Base-by-base conservation (phyloP, 1,140 invertebrate genomes). In the Meloidogyne floridensis region DNA sequence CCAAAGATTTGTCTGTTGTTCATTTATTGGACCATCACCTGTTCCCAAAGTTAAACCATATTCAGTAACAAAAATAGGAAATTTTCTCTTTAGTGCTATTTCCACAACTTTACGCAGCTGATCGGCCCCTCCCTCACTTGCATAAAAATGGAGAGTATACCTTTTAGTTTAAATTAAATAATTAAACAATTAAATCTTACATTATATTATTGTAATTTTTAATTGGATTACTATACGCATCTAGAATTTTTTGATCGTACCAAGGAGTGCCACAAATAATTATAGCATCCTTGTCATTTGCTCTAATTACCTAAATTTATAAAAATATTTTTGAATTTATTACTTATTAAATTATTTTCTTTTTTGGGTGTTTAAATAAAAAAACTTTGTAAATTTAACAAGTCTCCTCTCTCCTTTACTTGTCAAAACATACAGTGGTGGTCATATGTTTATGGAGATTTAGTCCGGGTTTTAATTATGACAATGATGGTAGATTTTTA, bases 1-100 rank as follows among this genome's bases (percentile, higher is more conserved):
- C 65, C 42, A 47, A 69, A 77, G 18, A 72, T 81, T 42, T 43
- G 72, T 43, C 13, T 72, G 32, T 70, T 51, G 65, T 42, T 56
- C 53, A 77, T 81, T 42, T 43, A 72, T n/a, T 20, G 2, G 13
- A 7, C 80, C 80, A 13, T 79, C 73, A 2, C 74, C 80, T 4
- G 18, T 56, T 43, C 9, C 13, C 8, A 51, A 47, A 18, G 43
- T 69, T 20, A 72, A 75, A 15, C 80, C 80, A 42, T 81, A 80
- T 77, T 81, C 80, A 11, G 80, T 81, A 56, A 81, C 75, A 80
- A 81, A 81, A n/a, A 81, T 13, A 69, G 80, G 80, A 71, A 81
- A 53, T 13, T 72, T 72, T 51, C 70, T 80, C n/a, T 81, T 18
- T n/a, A 81, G 56, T 59, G 15, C 13, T 15, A 3, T 59, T 53